These are phyloP conservation scores for Oryzias melastigma DNA, from an alignment of 2,113 vertebrate genomes.

Conservation along the genomic window DNA sequence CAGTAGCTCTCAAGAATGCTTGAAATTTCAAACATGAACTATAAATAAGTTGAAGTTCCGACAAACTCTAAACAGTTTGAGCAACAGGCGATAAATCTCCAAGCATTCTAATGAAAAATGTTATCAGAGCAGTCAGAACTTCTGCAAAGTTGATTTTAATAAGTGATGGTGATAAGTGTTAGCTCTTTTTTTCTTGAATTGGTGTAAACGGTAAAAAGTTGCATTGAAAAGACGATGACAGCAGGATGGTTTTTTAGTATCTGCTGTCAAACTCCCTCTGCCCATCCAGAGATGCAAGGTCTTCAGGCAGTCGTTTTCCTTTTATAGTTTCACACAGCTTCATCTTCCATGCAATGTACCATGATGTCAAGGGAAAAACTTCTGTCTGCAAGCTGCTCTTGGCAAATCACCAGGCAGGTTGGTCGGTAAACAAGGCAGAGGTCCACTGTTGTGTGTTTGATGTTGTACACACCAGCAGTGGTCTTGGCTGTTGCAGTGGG, in stretches of 20 bases:
- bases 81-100: too few species aligned
- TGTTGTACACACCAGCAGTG: conserved; percentile 44
- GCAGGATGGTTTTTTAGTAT: background rate
- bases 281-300: conserved; percentile 1
- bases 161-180: too few species aligned
- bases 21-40: too few species aligned
- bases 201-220: too few species aligned
- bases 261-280: background rate
- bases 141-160: too few species aligned
- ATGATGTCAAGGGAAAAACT: conserved; percentile 46
- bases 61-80: too few species aligned
- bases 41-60: too few species aligned
- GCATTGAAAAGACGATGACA: background rate
- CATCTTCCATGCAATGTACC: conserved; percentile 3
- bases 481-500: conserved; percentile 61
- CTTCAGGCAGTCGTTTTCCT: background rate
- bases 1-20: too few species aligned
- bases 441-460: conserved; percentile 41
- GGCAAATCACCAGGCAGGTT: conserved; percentile 37
- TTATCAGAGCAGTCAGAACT: too few species aligned
- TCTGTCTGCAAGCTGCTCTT: conserved; percentile 39
- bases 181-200: too few species aligned
- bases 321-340: conserved; percentile 13
- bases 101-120: too few species aligned
- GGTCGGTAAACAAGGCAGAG: conserved; percentile 42